phyloP scores from a whole-genome alignment of 1,140 invertebrate genomes.

The Anthonomus grandis region DNA sequence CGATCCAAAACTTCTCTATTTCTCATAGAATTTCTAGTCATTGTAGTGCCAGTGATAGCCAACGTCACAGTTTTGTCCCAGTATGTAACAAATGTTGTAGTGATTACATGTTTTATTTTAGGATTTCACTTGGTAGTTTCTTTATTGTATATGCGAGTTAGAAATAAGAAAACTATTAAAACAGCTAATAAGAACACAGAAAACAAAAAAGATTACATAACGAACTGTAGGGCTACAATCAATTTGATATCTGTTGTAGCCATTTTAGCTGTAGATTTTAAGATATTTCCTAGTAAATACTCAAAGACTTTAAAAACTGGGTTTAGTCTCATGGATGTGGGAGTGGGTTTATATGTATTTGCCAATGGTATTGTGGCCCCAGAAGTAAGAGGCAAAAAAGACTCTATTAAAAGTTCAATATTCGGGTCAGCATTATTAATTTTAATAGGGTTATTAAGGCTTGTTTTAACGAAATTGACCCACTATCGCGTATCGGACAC shows the following conservation, averaged over 20 bases:
- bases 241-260: slow-evolving; percentile 75
- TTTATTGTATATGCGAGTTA: slow-evolving; percentile 1
- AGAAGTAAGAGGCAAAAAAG: slow-evolving; percentile 48
- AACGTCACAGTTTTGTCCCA: slow-evolving; percentile 34
- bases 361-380: slow-evolving; percentile 77
- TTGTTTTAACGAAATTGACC: slow-evolving; percentile 58
- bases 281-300: slow-evolving; percentile 76
- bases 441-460: slow-evolving; percentile 69
- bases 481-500: slow-evolving; percentile 83
- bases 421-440: slow-evolving; percentile 56
- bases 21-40: slow-evolving; percentile 29
- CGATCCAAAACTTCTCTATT: slow-evolving; percentile 15
- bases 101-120: slow-evolving; percentile 18
- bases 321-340: slow-evolving; percentile 90
- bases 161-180: neutral
- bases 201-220: slow-evolving; percentile 56
- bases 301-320: slow-evolving; percentile 87
- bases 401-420: slow-evolving; percentile 44
- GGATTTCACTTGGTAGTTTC: slow-evolving; percentile 13
- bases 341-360: slow-evolving; percentile 87
- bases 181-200: slow-evolving; percentile 29
- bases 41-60: slow-evolving; percentile 33
- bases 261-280: slow-evolving; percentile 93
- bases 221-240: slow-evolving; percentile 65
- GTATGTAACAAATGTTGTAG: slow-evolving; percentile 19